Base-by-base conservation (phyloP, 2,888 invertebrate species). In the Lampropteryx suffumata region DNA sequence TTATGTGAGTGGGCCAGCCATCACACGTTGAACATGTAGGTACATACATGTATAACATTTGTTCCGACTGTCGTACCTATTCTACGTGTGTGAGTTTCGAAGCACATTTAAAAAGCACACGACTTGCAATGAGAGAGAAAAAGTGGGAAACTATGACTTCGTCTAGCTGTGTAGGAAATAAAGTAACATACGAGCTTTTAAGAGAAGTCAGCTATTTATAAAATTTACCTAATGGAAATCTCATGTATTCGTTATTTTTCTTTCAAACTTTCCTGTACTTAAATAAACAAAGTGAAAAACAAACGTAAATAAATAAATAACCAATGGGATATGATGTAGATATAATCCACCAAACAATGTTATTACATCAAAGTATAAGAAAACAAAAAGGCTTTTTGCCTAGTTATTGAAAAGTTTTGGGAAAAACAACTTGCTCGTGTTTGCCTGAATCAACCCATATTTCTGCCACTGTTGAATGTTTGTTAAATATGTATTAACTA, bases 381-480 rank as follows among this genome's bases (percentile, higher is more conserved):
- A 12, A 11, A 43, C 10, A 28, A 10, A 28, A 10, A 13, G 42
- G 14, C 5, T 35, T 10, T 26, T 24, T 1, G 24, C 6, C 10
- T 17, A 13, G 32, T 27, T n/a, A 3, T 3, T 17, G n/a, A 34
- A 34, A 17, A 21, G 33, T 50, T 49, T 50, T 7, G 26, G 11
- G 32, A 43, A 50, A 50, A 50, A 33, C 43, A 48, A 35, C 29
- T 36, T 36, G 24, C 28, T 1, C 14, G 3, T 28, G 30, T 14
- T 26, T n/a, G 32, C 34, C 33, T 33, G 2, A 17, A 29, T 40
- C 14, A 35, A 45, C 32, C 17, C 7, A 6, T 24, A 24, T 7
- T 24, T 5, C 24, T 3, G 1, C 6, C 7, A 24, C n/a, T n/a
- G n/a, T n/a, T n/a, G n/a, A n/a, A n/a, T n/a, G n/a, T n/a, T n/a